Conservation (phyloP, 1,140 invertebrate genomes). For the Aphaenogaster floridana region DNA sequence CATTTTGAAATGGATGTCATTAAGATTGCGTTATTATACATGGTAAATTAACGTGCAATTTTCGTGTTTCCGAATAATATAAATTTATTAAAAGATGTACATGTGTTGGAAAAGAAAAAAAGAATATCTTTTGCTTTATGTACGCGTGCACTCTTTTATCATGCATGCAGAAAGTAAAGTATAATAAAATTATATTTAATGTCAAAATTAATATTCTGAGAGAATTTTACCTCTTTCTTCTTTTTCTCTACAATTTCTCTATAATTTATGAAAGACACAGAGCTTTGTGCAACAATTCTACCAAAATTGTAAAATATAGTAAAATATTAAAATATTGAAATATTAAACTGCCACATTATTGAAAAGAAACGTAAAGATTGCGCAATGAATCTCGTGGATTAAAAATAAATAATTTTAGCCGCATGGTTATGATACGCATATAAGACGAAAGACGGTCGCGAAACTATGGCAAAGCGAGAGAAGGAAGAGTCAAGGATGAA, state of each 20-base stretch:
- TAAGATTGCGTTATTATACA: background rate
- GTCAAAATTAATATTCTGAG: constrained; percentile 6
- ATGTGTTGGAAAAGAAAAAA: background rate
- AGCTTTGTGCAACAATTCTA: background rate
- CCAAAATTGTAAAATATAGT: background rate
- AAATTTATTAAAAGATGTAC: background rate
- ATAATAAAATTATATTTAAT: constrained; percentile 39
- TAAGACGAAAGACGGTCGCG: background rate
- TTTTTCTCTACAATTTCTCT: background rate
- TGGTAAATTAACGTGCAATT: background rate
- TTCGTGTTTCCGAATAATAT: background rate
- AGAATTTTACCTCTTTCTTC: background rate
- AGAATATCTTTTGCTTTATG: background rate
- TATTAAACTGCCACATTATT: constrained; percentile 10
- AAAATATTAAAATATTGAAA: constrained; percentile 29
- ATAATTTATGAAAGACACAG: background rate
- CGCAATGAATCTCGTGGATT: background rate
- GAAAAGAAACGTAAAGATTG: background rate
- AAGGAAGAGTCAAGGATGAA: constrained; percentile 59
- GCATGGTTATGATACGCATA: background rate
- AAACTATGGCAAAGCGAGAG: background rate
- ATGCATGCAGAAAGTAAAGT: background rate
- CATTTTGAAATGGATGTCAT: background rate
- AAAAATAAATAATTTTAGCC: constrained; percentile 17
- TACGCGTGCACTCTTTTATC: background rate